Percentiles rank a stretch among this genome's conserved stretches.
Conservation (phyloP, 2,113 vertebrate species). For the Periophthalmus modestus region DNA sequence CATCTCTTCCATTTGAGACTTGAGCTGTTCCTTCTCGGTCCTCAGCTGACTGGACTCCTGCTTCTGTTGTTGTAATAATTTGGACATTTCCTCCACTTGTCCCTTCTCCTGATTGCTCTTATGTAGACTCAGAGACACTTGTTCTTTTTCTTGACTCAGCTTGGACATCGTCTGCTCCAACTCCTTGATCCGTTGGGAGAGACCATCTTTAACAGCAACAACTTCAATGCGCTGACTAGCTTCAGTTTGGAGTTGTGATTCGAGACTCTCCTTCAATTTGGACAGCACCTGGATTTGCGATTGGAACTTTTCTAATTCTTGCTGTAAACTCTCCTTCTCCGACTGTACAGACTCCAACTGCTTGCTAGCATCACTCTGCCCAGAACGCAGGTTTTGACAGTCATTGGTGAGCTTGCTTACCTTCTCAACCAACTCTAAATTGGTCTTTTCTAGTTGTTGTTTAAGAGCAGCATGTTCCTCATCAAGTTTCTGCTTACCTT, state of each 20-base stretch:
- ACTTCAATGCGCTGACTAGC: constrained; percentile 70
- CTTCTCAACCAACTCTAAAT: constrained; percentile 69
- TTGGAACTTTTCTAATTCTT: constrained; percentile 62
- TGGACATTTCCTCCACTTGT: constrained; percentile 71
- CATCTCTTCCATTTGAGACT: constrained; percentile 67
- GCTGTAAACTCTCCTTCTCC: constrained; percentile 60
- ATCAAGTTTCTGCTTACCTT: constrained; percentile 68
- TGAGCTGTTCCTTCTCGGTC: constrained; percentile 67
- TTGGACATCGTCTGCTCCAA: constrained; percentile 68
- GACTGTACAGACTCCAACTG: constrained; percentile 60
- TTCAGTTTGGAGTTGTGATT: constrained; percentile 67
- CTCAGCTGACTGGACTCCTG: constrained; percentile 71
- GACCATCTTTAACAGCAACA: constrained; percentile 59
- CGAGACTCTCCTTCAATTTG: constrained; percentile 72
- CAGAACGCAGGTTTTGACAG: constrained; percentile 51
- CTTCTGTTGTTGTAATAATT: constrained; percentile 61
- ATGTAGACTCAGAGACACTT: constrained; percentile 73
- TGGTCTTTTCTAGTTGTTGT: constrained; percentile 53
- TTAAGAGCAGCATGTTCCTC: constrained; percentile 74
- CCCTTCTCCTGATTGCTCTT: constrained; percentile 70
- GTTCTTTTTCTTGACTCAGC: constrained; percentile 73
- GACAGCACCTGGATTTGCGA: constrained; percentile 67
- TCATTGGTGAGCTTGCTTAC: constrained; percentile 72
- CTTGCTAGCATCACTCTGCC: constrained; percentile 63
- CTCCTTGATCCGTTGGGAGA: constrained; percentile 70